Evolutionary conservation across 2,888 invertebrate genomes (phyloP).

Genomic region (Bembecia ichneumoniformis): DNA sequence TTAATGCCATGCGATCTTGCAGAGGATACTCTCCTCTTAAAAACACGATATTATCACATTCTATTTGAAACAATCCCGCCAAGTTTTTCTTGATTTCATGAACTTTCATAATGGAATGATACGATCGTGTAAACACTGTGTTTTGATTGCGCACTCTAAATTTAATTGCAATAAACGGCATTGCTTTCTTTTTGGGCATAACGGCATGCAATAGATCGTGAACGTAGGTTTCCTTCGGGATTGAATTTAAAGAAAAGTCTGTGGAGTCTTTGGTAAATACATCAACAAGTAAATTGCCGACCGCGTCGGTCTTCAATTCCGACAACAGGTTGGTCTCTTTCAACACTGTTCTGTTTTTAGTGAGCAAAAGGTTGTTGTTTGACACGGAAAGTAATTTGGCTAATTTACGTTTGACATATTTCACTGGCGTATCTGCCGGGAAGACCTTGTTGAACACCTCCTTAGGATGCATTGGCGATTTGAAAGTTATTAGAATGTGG

Average conservation of each 20-base stretch:
- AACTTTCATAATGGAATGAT: constrained; percentile 65
- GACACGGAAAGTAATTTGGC: constrained; percentile 51
- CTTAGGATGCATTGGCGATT: constrained; percentile 46
- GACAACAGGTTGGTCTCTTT: constrained; percentile 49
- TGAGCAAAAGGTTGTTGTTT: constrained; percentile 47
- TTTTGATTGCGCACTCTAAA: constrained; percentile 55
- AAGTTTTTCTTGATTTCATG: constrained; percentile 75
- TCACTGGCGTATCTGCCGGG: constrained; percentile 52
- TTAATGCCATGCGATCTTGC: constrained; percentile 52
- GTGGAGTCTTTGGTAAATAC: constrained; percentile 59
- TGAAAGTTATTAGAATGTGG: constrained; percentile 53
- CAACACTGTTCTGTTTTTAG: constrained; percentile 55
- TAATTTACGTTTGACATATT: constrained; percentile 56
- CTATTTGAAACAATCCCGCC: constrained; percentile 69
- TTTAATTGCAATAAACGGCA: constrained; percentile 63
- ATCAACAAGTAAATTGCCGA: constrained; percentile 53
- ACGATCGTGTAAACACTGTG: constrained; percentile 64
- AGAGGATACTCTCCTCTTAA: constrained; percentile 53
- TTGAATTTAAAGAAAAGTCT: constrained; percentile 46
- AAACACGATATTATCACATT: constrained; percentile 61
- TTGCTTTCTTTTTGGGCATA: constrained; percentile 47
- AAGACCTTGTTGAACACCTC: constrained; percentile 58
- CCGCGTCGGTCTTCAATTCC: constrained; percentile 48
- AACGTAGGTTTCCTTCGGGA: constrained; percentile 56
- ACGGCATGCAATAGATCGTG: constrained; percentile 51